phyloP scores from a whole-genome alignment of 2,113 vertebrate species.

The Mugil cephalus region DNA sequence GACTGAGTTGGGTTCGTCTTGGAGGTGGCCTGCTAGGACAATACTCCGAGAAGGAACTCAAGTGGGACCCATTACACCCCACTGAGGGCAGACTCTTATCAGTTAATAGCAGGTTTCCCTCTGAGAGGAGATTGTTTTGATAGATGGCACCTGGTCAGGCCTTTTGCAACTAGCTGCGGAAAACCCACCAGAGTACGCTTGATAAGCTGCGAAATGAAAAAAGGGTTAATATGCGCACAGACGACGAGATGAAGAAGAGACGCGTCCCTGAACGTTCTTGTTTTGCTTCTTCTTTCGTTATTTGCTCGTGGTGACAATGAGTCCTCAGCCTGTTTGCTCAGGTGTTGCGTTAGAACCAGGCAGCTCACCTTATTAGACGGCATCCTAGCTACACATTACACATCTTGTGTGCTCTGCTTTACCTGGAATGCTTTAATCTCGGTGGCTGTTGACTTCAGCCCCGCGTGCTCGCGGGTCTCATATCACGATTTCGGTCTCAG shows the following conservation, averaged over 20 bases:
- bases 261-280: conserved; percentile 20
- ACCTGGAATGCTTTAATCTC: conserved; percentile 52
- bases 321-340: conserved; percentile 45
- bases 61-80: conserved; percentile 80
- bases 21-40: conserved; percentile 70
- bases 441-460: conserved; percentile 3
- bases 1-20: conserved; percentile 45
- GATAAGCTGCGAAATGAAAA: too few relatives aligned
- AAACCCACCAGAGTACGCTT: conserved; percentile 30
- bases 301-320: conserved; percentile 18
- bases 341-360: conserved; percentile 51
- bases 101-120: conserved; percentile 85
- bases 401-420: conserved; percentile 16
- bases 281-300: conserved; percentile 26
- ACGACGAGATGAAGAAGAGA: conserved; percentile 13
- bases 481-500: not conserved
- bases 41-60: conserved; percentile 72
- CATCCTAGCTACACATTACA: conserved; percentile 39
- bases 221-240: conserved; percentile 58
- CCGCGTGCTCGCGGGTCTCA: not conserved
- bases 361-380: conserved; percentile 38
- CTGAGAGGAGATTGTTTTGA: conserved; percentile 83
- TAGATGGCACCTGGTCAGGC: conserved; percentile 80
- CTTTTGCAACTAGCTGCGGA: conserved; percentile 61
- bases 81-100: conserved; percentile 79